These are phyloP conservation scores for Yponomeuta evonymella DNA, from an alignment of 2,888 invertebrate genomes.

Conservation along the genomic window DNA sequence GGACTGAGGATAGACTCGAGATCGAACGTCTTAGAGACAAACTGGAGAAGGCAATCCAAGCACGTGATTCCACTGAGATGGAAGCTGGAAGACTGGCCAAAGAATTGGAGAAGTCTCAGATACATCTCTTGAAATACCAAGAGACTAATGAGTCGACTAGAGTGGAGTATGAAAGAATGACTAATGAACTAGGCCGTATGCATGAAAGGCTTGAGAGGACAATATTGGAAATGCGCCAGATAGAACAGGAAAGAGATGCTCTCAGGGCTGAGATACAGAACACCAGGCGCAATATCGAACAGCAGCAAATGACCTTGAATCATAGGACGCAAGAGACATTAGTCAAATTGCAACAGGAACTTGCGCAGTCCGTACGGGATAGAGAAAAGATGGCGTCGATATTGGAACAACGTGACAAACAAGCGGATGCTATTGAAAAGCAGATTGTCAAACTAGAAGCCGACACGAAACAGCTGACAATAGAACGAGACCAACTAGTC, in stretches of 20 bases:
- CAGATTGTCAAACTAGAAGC: constrained; percentile 89
- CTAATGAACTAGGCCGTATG: constrained; percentile 86
- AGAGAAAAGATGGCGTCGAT: constrained; percentile 86
- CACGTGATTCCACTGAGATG: constrained; percentile 88
- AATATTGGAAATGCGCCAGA: constrained; percentile 80
- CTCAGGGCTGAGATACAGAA: constrained; percentile 82
- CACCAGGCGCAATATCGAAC: constrained; percentile 78
- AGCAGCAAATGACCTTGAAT: constrained; percentile 79
- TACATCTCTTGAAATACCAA: constrained; percentile 88
- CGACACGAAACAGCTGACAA: constrained; percentile 89
- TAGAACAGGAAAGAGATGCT: constrained; percentile 85
- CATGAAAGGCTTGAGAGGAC: constrained; percentile 87
- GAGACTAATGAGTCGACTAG: constrained; percentile 89
- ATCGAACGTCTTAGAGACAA: constrained; percentile 90
- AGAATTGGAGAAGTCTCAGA: constrained; percentile 90
- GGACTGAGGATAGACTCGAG: constrained; percentile 83
- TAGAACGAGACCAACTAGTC: constrained; percentile 91
- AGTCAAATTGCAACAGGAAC: constrained; percentile 82
- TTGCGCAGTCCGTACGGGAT: constrained; percentile 82
- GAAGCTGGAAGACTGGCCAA: constrained; percentile 90
- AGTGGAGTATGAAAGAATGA: constrained; percentile 90
- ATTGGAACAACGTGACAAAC: constrained; percentile 86
- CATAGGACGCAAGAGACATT: constrained; percentile 84
- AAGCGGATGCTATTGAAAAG: constrained; percentile 89
- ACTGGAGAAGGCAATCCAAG: constrained; percentile 88